Conservation (phyloP, 2,888 invertebrate species). For the Oscheius sp. region DNA sequence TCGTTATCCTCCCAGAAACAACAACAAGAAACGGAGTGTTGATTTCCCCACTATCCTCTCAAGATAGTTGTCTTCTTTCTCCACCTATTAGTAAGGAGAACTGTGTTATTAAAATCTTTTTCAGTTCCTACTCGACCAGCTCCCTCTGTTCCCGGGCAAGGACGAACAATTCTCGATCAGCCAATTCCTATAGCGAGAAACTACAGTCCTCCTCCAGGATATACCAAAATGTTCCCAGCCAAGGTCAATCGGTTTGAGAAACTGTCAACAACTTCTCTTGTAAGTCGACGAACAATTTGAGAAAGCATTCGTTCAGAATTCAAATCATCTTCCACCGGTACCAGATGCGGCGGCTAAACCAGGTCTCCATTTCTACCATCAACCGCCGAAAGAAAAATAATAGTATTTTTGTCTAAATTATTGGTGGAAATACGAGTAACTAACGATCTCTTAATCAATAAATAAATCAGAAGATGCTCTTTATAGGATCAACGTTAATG, state of each 20-base stretch:
- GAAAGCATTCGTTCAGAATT: background rate
- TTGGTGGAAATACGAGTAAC: background rate
- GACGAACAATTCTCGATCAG: background rate
- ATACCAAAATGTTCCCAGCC: conserved; percentile 18
- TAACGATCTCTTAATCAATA: background rate
- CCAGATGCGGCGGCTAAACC: background rate
- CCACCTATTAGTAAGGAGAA: conserved; percentile 13
- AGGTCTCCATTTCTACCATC: conserved; percentile 10
- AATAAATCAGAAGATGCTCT: background rate
- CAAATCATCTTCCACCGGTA: background rate
- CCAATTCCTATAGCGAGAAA: conserved; percentile 1
- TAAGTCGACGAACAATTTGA: background rate
- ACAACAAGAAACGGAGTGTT: conserved; percentile 10
- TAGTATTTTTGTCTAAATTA: no score
- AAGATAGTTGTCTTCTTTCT: conserved; percentile 5
- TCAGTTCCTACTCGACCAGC: conserved; percentile 23
- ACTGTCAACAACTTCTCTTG: background rate
- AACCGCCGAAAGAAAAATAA: background rate
- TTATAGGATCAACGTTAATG: no score
- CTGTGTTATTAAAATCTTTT: background rate
- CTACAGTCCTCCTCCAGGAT: conserved; percentile 11
- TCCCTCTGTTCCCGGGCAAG: background rate
- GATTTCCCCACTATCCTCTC: background rate
- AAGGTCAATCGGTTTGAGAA: background rate
- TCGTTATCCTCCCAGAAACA: background rate